These are phyloP conservation scores for Allenopithecus nigroviridis DNA, from an alignment of 2,797 vertebrate species.

Conservation along the genomic window DNA sequence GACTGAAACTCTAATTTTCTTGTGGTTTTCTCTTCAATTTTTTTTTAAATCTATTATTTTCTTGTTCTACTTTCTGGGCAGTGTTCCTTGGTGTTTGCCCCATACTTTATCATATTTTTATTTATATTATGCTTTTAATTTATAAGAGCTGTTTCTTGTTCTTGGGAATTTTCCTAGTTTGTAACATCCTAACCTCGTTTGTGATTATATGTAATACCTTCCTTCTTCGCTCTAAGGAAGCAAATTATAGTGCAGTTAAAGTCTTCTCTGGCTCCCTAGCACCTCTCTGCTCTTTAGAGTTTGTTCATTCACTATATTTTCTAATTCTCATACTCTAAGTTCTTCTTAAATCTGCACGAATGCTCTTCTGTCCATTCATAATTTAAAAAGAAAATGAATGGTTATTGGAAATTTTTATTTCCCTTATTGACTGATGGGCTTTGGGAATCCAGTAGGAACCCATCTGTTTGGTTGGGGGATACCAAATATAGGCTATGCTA, in stretches of 20 bases:
- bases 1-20: not conserved
- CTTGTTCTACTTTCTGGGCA: not conserved
- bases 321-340: not conserved
- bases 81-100: not conserved
- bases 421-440: not conserved
- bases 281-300: not conserved
- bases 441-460: not conserved
- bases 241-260: constrained; percentile 1
- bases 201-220: not conserved
- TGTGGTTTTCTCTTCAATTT: not conserved
- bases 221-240: not conserved
- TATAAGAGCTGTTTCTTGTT: not conserved
- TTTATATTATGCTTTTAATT: not conserved
- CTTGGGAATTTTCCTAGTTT: not conserved
- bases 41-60: not conserved
- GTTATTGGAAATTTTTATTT: not conserved
- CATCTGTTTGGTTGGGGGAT: not conserved
- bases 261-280: not conserved
- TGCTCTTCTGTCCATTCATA: not conserved
- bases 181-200: not conserved
- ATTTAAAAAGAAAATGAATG: constrained; percentile 8
- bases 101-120: not conserved
- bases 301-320: not conserved
- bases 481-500: not conserved
- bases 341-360: not conserved